Base-by-base conservation (phyloP, 2,888 invertebrate genomes). In the Xylocampa areola region DNA sequence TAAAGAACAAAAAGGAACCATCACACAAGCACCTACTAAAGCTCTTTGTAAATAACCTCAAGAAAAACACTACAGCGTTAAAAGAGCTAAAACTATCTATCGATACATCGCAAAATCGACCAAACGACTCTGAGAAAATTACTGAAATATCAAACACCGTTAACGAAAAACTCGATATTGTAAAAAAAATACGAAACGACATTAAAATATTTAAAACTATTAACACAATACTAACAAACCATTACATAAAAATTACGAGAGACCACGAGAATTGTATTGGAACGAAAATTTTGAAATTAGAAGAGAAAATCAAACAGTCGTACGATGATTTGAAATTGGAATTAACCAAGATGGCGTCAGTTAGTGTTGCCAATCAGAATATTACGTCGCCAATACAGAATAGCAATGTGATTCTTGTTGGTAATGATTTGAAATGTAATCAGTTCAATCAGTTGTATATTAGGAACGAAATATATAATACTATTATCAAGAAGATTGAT, bases 121-220 rank as follows among this genome's bases (percentile, higher is more conserved):
- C 78, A 35, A 81, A 84, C 8, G 83, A 79, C 30, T 79, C 80
- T 76, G 88, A 91, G 7, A 86, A 83, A 80, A 77, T 89, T 10
- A 79, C 90, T 77, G 89, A 90, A 35, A 74, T 91, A 70, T 80
- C 91, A 48, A 87, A 84, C 6, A 84, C 85, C 0, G 82, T 92
- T 4, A 88, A 94, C 83, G 90, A 93, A n/a, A 94, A 93, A 84
- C 84, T 94, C 19, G 92, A 93, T 27, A 76, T 90, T 0, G 89
- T 94, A 0, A 83, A 90, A 52, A 93, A 92, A 79, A 71, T 94
- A 41, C 78, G 94, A 54, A 93, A 88, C 78, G 94, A 94, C 43
- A 92, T 94, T 0, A 94, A 92, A 86, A 91, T 93, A 69, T 94
- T 89, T 37, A 87, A 83, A 85, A 92, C 94, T 0, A 89, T 94